Evolutionary conservation across 2,888 invertebrate species (phyloP), one percentile per base, ranked within the genome.

Genomic region (Apodemia duryi): DNA sequence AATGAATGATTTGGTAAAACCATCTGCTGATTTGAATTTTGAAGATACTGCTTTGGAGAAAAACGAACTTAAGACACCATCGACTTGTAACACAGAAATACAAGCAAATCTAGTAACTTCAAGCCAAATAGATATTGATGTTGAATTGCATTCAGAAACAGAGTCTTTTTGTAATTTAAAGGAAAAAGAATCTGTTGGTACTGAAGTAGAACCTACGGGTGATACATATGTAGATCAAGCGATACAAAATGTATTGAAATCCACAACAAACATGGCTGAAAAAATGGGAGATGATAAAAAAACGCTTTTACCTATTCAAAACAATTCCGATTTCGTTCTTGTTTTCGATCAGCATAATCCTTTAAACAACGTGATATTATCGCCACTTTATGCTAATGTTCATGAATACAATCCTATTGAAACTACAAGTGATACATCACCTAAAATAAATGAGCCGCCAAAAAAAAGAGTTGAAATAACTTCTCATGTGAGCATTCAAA

Each of bases 1-100:
- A 1, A 88, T 91, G 88, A 71, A 74, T 2, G 91, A 91, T 71
- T 72, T 91, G 32, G 83, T 87, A 0, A 90, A 91, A 66, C 91
- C 91, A 0, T 77, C 78, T 62, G 74, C 77, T 0, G 88, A 89
- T 38, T 70, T 71, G 43, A 84, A 85, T 0, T 84, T 79, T 43
- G 77, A 77, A 0, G 61, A 67, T 4, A 63, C 57, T 54, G 41
- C 66, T 7, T 21, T 69, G 4, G 70, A 75, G 5, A 73, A 68
- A 38, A 35, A 49, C 1, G 0, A 72, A 0, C 70, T 66, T 32
- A 71, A 72, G n/a, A 29, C 62, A 0, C 66, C 75, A 0, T 83
- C 86, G 0, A 82, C 78, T 0, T 75, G 78, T 61, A 86, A 83
- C 65, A 83, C 75, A 0, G 80, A 88, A 63, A 75, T 88, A 51